phyloP scores from a whole-genome alignment of 64 coral and sea anemone genomes.

The Stylophora pistillata region DNA sequence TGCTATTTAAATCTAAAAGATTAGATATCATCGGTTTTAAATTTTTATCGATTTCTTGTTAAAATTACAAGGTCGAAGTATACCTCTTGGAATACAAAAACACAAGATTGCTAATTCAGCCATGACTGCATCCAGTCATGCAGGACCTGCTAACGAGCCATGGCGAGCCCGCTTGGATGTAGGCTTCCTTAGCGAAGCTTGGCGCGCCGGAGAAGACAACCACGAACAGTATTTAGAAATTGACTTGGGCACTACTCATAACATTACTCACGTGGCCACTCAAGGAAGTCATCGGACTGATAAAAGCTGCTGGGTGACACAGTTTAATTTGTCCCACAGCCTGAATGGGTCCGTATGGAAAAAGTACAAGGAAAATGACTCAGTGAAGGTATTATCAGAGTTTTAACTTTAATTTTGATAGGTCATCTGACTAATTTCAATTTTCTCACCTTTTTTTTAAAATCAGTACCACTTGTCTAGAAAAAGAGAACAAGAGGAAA shows the following conservation, averaged over 20 bases:
- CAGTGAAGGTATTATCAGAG: conserved; percentile 40
- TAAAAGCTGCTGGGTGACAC: background rate
- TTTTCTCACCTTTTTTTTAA: background rate
- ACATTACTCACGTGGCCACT: conserved; percentile 48
- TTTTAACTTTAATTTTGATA: background rate
- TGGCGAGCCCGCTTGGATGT: conserved; percentile 69
- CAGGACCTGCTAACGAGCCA: conserved; percentile 51
- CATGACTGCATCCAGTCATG: conserved; percentile 52
- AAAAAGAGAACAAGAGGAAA: no score
- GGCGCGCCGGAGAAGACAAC: conserved; percentile 63
- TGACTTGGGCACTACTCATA: conserved; percentile 32
- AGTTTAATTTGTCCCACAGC: conserved; percentile 54
- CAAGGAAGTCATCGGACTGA: background rate
- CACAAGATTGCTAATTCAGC: conserved; percentile 31
- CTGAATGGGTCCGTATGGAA: conserved; percentile 49
- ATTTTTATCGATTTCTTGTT: background rate
- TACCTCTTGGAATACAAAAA: conserved; percentile 63
- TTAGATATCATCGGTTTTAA: no score
- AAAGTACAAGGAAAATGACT: conserved; percentile 33
- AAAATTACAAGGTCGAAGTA: background rate
- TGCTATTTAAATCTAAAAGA: no score
- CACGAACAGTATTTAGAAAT: conserved; percentile 55
- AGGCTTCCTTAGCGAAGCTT: conserved; percentile 34
- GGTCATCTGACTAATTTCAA: background rate
- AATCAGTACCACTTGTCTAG: no score